Evolutionary conservation across 1,140 invertebrate species (phyloP).

Genomic region (Asbolus verrucosus): DNA sequence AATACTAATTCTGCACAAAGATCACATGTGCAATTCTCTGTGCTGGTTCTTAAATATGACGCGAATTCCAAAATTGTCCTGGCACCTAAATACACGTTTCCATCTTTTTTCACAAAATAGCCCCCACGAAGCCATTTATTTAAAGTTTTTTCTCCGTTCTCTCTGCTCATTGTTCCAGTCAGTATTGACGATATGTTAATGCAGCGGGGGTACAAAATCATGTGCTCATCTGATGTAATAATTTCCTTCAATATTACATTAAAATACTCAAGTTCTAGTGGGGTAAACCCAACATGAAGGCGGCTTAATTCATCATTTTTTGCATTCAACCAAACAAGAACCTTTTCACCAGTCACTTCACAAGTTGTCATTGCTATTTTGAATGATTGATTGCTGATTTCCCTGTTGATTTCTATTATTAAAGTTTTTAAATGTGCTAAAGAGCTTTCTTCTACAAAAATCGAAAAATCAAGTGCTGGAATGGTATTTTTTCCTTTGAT

Average conservation of each 20-base stretch:
- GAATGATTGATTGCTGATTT: conserved; percentile 55
- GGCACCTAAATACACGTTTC: conserved; percentile 52
- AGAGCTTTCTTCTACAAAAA: conserved; percentile 40
- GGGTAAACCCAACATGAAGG: conserved; percentile 50
- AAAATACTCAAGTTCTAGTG: conserved; percentile 59
- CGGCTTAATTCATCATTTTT: conserved; percentile 56
- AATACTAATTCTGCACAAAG: conserved; percentile 58
- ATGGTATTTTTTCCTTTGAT: not conserved
- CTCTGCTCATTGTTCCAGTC: conserved; percentile 46
- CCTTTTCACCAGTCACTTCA: conserved; percentile 55
- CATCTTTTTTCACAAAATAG: conserved; percentile 53
- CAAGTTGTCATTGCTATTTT: conserved; percentile 55
- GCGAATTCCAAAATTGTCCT: conserved; percentile 57
- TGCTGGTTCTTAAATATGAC: conserved; percentile 53
- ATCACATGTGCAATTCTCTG: conserved; percentile 53
- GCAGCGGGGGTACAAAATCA: conserved; percentile 48
- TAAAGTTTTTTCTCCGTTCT: conserved; percentile 54
- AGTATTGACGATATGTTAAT: conserved; percentile 57
- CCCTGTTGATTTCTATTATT: conserved; percentile 54
- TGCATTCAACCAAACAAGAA: conserved; percentile 55
- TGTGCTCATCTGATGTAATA: conserved; percentile 48
- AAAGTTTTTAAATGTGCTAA: conserved; percentile 48
- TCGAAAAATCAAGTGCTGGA: conserved; percentile 4
- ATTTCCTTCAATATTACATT: conserved; percentile 57
- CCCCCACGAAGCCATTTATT: conserved; percentile 54